Conservation (phyloP, 2,888 invertebrate genomes). For the Antitype chi region DNA sequence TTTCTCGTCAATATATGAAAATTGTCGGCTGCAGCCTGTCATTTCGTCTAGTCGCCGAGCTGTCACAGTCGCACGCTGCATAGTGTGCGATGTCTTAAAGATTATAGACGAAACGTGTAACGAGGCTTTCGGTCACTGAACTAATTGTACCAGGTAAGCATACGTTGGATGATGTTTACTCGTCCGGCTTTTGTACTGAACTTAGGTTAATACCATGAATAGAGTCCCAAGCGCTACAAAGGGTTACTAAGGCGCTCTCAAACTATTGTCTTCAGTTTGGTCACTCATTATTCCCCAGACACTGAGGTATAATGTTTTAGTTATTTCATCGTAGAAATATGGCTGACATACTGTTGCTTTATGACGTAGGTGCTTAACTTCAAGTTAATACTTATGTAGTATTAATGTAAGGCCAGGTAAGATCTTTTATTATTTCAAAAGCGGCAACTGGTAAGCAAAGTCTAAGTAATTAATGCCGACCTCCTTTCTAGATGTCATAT, state of each 20-base stretch:
- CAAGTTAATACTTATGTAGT: not conserved
- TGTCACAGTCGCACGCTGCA: not conserved
- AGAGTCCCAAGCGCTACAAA: constrained; percentile 37
- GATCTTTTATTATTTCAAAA: not conserved
- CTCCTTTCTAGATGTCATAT: not conserved
- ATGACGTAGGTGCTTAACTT: not conserved
- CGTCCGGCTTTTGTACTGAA: constrained; percentile 11
- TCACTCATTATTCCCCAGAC: constrained; percentile 37
- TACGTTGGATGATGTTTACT: constrained; percentile 11
- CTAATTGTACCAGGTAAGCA: constrained; percentile 6
- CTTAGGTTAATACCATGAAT: constrained; percentile 28
- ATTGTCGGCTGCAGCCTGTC: not conserved
- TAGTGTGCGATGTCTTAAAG: not conserved
- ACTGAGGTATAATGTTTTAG: constrained; percentile 17
- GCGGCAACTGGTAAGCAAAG: too few relatives aligned
- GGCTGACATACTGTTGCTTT: not conserved
- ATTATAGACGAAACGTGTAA: not conserved
- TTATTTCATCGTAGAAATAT: constrained; percentile 3
- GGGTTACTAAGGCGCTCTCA: constrained; percentile 26
- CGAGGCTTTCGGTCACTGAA: not conserved
- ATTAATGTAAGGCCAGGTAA: not conserved
- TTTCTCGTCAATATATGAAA: not conserved
- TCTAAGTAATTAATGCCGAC: not conserved
- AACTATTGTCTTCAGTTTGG: constrained; percentile 39
- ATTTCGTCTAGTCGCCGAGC: not conserved